Conservation (phyloP, 1,140 invertebrate species). For the Ceratosolen fusciceps region DNA sequence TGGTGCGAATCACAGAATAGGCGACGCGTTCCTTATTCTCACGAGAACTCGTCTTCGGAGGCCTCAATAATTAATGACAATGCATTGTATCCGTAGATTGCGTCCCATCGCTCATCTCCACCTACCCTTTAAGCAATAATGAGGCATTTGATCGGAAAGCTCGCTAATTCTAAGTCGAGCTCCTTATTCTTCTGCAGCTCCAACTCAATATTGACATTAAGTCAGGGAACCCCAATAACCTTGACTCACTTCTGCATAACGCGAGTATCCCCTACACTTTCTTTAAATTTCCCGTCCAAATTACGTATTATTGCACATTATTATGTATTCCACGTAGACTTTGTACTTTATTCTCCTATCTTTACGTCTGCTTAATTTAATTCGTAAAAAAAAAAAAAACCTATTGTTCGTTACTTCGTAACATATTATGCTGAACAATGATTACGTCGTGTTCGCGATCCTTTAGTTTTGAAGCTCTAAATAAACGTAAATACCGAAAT, state of each 20-base stretch:
- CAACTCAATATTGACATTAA: conserved; percentile 17
- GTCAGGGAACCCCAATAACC: not conserved
- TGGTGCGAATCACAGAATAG: not conserved
- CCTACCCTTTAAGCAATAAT: not conserved
- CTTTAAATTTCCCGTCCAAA: no score
- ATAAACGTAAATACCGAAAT: no score
- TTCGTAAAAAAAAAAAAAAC: no score
- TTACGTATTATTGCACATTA: no score
- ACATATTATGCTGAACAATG: no score
- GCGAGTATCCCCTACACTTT: no score
- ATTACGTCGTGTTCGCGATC: no score
- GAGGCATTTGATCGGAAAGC: conserved; percentile 43
- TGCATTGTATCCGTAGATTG: conserved; percentile 51
- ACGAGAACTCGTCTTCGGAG: conserved; percentile 33
- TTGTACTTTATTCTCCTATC: no score
- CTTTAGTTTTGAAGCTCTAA: no score
- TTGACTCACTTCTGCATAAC: conserved; percentile 7
- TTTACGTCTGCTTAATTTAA: no score
- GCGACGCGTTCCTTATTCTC: not conserved
- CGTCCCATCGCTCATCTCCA: conserved; percentile 47
- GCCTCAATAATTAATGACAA: conserved; percentile 54
- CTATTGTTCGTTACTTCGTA: no score
- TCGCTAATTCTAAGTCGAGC: not conserved
- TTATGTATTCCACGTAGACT: no score
- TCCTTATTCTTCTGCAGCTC: conserved; percentile 32